Base-by-base conservation (phyloP, 1,140 invertebrate species). In the Drosophila kepulauana region DNA sequence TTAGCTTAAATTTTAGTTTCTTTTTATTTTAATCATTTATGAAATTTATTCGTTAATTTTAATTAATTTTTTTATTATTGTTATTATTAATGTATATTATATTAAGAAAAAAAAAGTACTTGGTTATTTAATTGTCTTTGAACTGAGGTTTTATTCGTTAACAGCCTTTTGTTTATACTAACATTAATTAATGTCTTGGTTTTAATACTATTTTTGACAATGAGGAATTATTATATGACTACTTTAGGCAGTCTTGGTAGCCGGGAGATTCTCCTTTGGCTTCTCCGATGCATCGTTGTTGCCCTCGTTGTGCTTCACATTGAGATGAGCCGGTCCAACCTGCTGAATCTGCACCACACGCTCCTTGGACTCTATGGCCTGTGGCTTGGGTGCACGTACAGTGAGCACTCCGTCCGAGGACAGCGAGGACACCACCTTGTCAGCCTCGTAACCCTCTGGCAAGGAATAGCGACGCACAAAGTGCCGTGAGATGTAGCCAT, bases 331-430 rank as follows among this genome's bases (percentile, higher is more conserved):
- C 4, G 92, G 92, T 13, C 91, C 92, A 51, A 92, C 92, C 66
- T 94, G 93, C 75, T 92, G 91, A 46, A 94, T 93, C 54, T 93
- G 93, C 11, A 94, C 84, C 2, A 91, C 48, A 4, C 93, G 91
- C 62, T 94, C 93, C 6, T 92, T 81, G 3, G 61, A 45, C 92
- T 92, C 92, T 61, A 92, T 91, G 7, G 89, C 76, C 45, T 63
- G 71, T 0, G 91, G 86, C 56, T 94, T 94, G 1, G 95, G 95
- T 1, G 95, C 95, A 1, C 92, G 94, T 35, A 97, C 94, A 13
- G 94, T 95, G 0, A 97, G 89, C 1, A 97, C 94, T 1, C 96
- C 96, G 81, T 97, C 96, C 0, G 95, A 95, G 1, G 96, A 96
- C 2, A 97, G 91, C 8, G 93, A 94, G 0, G 96, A 96, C 1